Percentiles rank a stretch among this genome's conserved stretches.
Evolutionary conservation across 2,888 invertebrate genomes (phyloP).

Genomic region (Meganola albula): DNA sequence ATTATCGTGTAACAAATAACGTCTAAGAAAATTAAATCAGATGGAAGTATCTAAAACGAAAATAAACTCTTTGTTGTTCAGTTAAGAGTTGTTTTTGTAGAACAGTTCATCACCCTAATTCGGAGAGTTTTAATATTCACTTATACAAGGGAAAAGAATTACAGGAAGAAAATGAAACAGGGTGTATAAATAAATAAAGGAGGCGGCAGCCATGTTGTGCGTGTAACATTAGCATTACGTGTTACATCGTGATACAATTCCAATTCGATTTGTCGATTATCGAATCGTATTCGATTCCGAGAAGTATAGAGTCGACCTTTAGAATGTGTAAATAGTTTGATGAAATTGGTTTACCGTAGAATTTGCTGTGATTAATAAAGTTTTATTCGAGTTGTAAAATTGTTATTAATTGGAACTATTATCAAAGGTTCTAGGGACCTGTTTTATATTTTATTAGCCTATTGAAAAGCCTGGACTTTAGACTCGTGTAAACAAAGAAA

Average conservation of each 20-base stretch:
- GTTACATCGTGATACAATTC: conserved; percentile 59
- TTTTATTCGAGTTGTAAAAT: conserved; percentile 6
- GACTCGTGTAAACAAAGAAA: too few relatives aligned
- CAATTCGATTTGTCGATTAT: conserved; percentile 67
- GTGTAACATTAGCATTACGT: conserved; percentile 64
- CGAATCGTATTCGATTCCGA: conserved; percentile 38
- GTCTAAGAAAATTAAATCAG: conserved; percentile 45
- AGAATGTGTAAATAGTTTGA: conserved; percentile 62
- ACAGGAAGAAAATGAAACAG: conserved; percentile 71
- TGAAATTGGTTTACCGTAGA: conserved; percentile 20
- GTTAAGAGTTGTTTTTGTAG: conserved; percentile 32
- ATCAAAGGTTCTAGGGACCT: too few relatives aligned
- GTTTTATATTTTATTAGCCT: too few relatives aligned
- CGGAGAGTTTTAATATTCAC: conserved; percentile 68
- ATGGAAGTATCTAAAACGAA: conserved; percentile 22
- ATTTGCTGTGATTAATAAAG: conserved; percentile 6
- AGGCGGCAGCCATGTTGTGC: conserved; percentile 45
- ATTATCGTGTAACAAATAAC: conserved; percentile 31
- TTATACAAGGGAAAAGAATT: conserved; percentile 73
- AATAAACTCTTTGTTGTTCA: conserved; percentile 33
- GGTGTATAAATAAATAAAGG: conserved; percentile 68
- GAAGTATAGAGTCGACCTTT: conserved; percentile 52
- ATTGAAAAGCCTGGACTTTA: too few relatives aligned
- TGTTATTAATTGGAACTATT: too few relatives aligned
- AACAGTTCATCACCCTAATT: conserved; percentile 42